These are phyloP conservation scores for Cataglyphis rosenhaueri DNA, from an alignment of 2,888 invertebrate genomes.

Conservation along the genomic window DNA sequence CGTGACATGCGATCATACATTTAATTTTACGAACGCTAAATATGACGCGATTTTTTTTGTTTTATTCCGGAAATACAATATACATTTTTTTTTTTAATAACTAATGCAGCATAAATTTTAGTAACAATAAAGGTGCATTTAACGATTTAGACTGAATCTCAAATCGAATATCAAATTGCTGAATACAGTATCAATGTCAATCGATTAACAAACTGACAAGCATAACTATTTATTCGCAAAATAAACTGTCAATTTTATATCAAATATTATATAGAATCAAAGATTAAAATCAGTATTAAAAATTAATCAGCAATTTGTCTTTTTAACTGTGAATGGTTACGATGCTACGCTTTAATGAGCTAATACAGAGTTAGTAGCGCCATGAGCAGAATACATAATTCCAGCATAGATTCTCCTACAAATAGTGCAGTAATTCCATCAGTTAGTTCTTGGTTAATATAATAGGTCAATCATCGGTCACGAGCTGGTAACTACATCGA, in stretches of 20 bases:
- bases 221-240: not conserved
- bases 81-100: slow-evolving; percentile 29
- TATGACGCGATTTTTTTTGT: not conserved
- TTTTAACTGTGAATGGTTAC: not conserved
- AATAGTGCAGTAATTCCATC: slow-evolving; percentile 57
- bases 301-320: not conserved
- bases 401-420: slow-evolving; percentile 50
- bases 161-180: not conserved
- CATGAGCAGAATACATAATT: slow-evolving; percentile 14
- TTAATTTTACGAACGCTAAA: slow-evolving; percentile 19
- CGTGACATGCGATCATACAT: slow-evolving; percentile 33
- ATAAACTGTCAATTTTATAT: not conserved
- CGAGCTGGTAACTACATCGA: slow-evolving; percentile 7
- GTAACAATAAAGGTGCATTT: slow-evolving; percentile 8
- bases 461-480: slow-evolving; percentile 66
- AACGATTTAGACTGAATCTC: not conserved
- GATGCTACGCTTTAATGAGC: not conserved
- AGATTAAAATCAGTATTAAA: not conserved
- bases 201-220: not conserved
- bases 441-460: slow-evolving; percentile 64
- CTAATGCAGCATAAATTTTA: slow-evolving; percentile 12
- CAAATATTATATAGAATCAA: not conserved
- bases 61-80: not conserved
- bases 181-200: not conserved
- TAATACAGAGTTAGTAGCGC: not conserved